Conservation (phyloP, 2,888 invertebrate genomes). For the Mystacides longicornis region DNA sequence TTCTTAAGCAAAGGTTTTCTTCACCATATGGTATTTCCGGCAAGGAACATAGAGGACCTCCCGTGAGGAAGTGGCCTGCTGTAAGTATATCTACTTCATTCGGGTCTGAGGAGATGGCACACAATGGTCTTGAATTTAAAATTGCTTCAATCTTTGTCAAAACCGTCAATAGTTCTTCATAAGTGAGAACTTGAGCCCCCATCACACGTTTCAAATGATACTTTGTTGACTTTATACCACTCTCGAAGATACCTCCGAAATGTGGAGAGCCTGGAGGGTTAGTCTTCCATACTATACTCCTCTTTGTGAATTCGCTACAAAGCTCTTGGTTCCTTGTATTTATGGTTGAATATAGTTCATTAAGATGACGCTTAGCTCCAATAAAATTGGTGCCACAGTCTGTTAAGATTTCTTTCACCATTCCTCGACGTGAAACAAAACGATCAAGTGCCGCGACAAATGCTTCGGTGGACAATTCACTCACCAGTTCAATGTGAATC, state of each 20-base stretch:
- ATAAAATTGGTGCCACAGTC: neutral
- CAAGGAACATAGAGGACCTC: no score
- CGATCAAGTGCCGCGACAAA: neutral
- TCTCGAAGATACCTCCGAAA: neutral
- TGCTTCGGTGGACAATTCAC: neutral
- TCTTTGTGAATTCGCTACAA: neutral
- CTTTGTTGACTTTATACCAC: neutral
- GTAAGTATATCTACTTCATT: no score
- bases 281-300: neutral
- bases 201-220: neutral
- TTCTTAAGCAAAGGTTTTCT: no score
- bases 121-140: no score
- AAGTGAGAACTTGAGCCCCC: no score
- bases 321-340: neutral
- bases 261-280: no score
- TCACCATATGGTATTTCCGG: no score
- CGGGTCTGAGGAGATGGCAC: no score
- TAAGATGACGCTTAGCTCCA: neutral
- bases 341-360: neutral
- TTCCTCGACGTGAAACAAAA: neutral
- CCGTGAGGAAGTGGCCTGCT: no score
- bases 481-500: neutral
- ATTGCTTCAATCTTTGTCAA: no score
- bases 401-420: neutral
- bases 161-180: no score